phyloP scores from a whole-genome alignment of 1,140 invertebrate species.

The Sarcophaga peregrina region DNA sequence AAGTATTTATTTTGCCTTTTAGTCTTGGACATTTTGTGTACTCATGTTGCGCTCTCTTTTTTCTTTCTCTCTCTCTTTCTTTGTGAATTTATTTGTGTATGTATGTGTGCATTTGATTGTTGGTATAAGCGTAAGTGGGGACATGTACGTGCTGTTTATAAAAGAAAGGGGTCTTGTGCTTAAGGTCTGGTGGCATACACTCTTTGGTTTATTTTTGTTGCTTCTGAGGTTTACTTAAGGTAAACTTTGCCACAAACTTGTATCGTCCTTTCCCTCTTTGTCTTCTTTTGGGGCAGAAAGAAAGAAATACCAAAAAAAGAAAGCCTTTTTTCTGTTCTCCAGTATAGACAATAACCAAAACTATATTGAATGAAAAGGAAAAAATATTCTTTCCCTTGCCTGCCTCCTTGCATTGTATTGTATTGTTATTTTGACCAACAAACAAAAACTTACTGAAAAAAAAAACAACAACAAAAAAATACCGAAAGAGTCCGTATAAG shows the following conservation, averaged over 20 bases:
- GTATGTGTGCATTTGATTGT: too few relatives aligned
- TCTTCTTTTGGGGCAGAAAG: conserved; percentile 1
- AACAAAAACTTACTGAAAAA: neutral
- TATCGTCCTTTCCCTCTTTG: neutral
- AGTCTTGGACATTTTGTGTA: neutral
- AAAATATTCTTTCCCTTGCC: neutral
- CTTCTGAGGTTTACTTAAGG: conserved; percentile 34
- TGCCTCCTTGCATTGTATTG: neutral
- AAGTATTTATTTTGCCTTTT: neutral
- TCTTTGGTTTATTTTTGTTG: neutral
- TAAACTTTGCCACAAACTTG: neutral
- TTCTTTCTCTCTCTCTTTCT: too few relatives aligned
- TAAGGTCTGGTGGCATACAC: neutral
- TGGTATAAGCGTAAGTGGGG: neutral
- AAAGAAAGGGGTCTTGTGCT: too few relatives aligned
- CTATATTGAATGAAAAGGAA: neutral
- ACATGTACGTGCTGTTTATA: neutral
- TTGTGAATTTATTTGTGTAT: too few relatives aligned
- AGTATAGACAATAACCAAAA: neutral
- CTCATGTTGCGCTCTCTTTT: too few relatives aligned
- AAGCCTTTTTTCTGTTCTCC: too few relatives aligned
- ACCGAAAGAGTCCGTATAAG: too few relatives aligned
- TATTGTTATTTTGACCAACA: conserved; percentile 10
- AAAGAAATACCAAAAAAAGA: neutral
- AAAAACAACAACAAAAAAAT: too few relatives aligned